These are phyloP conservation scores for Prorops nasuta DNA, from an alignment of 1,140 invertebrate species.

Conservation along the genomic window DNA sequence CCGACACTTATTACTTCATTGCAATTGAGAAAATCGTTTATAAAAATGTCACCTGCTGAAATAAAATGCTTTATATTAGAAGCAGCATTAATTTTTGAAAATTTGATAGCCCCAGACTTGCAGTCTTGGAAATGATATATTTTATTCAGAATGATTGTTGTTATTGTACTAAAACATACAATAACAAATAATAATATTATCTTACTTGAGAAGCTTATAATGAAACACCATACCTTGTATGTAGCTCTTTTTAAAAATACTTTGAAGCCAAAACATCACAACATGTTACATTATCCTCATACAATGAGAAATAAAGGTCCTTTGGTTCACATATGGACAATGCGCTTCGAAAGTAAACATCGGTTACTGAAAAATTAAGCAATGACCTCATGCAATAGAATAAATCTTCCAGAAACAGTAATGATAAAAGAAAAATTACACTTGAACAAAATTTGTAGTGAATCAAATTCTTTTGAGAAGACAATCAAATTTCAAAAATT, in stretches of 20 bases:
- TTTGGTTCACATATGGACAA: conserved; percentile 8
- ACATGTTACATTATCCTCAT: conserved; percentile 12
- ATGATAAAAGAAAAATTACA: not conserved
- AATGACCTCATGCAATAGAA: not conserved
- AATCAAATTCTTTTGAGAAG: not conserved
- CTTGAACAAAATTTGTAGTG: not conserved
- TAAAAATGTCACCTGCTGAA: conserved; percentile 9
- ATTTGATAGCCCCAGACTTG: conserved; percentile 3
- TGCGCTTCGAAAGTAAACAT: conserved; percentile 13
- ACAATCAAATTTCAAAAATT: not conserved
- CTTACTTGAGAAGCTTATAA: not conserved
- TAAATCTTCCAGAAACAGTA: not conserved
- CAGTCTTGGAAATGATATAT: conserved; percentile 7
- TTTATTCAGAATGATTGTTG: conserved; percentile 6
- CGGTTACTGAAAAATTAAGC: not conserved
- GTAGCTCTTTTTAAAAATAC: conserved; percentile 6
- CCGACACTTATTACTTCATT: not conserved
- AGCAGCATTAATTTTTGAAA: not conserved
- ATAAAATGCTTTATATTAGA: conserved; percentile 9
- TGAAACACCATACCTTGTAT: conserved; percentile 9
- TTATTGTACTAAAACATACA: not conserved
- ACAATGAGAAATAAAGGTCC: conserved; percentile 6
- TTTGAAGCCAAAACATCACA: conserved; percentile 11
- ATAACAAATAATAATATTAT: not conserved
- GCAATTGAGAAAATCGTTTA: conserved; percentile 5